Evolutionary conservation across 2,113 vertebrate genomes (phyloP).

Genomic region (Chamaetylas fuelleborni): DNA sequence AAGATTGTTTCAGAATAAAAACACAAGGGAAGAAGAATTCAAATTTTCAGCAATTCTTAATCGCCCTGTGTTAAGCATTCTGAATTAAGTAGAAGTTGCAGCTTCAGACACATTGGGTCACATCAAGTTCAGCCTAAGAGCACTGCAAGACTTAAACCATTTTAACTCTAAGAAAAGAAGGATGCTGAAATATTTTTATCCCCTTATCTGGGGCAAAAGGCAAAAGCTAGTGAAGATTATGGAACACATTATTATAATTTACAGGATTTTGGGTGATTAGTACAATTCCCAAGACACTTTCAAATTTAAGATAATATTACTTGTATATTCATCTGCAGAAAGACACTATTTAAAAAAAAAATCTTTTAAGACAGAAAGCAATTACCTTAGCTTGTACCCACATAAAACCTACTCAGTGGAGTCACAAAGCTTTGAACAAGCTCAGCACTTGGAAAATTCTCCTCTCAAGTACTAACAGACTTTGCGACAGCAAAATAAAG

Average conservation of each 20-base stretch:
- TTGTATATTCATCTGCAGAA: background rate
- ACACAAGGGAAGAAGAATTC: conserved; percentile 36
- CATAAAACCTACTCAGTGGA: background rate
- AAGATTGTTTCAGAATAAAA: conserved; percentile 61
- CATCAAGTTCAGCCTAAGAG: conserved; percentile 29
- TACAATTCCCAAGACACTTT: conserved; percentile 1
- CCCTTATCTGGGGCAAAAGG: conserved; percentile 12
- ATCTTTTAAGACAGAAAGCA: background rate
- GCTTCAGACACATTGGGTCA: conserved; percentile 46
- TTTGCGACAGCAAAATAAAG: background rate
- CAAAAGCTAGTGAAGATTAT: background rate
- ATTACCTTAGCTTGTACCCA: background rate
- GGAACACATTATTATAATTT: background rate
- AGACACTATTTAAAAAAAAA: background rate
- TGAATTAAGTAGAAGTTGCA: conserved; percentile 55
- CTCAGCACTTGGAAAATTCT: background rate
- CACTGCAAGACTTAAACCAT: conserved; percentile 36
- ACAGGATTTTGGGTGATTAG: conserved; percentile 20
- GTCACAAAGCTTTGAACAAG: background rate
- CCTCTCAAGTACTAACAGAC: background rate
- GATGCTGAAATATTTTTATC: conserved; percentile 10
- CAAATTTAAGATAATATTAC: background rate
- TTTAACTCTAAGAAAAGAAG: conserved; percentile 8
- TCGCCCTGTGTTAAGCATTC: background rate
- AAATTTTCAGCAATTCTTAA: conserved; percentile 65